These are phyloP conservation scores for Drosophila greeni DNA, from an alignment of 2,888 invertebrate genomes.

Conservation along the genomic window DNA sequence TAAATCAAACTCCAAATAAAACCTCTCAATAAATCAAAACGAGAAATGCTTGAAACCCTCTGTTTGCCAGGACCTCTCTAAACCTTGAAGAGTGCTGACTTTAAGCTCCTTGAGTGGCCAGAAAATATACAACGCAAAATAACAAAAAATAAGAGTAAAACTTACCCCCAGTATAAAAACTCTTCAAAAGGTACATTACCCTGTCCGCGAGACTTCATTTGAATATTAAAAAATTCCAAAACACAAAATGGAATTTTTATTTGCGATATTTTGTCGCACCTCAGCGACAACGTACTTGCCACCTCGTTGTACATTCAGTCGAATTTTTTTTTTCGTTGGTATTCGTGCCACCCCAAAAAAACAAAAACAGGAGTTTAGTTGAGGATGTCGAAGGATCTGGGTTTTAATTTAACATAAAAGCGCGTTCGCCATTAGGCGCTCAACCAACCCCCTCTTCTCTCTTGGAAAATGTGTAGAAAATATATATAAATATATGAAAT, in stretches of 20 bases:
- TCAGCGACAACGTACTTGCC: slow-evolving; percentile 75
- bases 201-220: slow-evolving; percentile 58
- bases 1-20: background rate
- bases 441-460: slow-evolving; percentile 35
- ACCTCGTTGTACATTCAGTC: slow-evolving; percentile 48
- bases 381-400: slow-evolving; percentile 46
- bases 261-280: slow-evolving; percentile 76
- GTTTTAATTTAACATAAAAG: slow-evolving; percentile 72
- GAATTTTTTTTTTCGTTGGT: background rate
- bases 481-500: slow-evolving; percentile 3
- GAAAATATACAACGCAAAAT: background rate
- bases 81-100: slow-evolving; percentile 12
- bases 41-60: slow-evolving; percentile 7
- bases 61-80: background rate
- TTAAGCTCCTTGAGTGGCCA: slow-evolving; percentile 14
- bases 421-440: slow-evolving; percentile 67
- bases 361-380: slow-evolving; percentile 4
- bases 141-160: background rate
- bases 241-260: slow-evolving; percentile 72
- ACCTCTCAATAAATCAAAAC: background rate
- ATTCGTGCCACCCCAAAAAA: slow-evolving; percentile 17
- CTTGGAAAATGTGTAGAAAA: background rate
- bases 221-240: slow-evolving; percentile 72
- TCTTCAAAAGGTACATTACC: slow-evolving; percentile 5
- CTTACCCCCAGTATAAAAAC: slow-evolving; percentile 15